Percentiles rank a stretch among this genome's conserved stretches.
These are phyloP conservation scores for Glyphotaelius pellucidus DNA, from an alignment of 2,888 invertebrate genomes.

Conservation along the genomic window DNA sequence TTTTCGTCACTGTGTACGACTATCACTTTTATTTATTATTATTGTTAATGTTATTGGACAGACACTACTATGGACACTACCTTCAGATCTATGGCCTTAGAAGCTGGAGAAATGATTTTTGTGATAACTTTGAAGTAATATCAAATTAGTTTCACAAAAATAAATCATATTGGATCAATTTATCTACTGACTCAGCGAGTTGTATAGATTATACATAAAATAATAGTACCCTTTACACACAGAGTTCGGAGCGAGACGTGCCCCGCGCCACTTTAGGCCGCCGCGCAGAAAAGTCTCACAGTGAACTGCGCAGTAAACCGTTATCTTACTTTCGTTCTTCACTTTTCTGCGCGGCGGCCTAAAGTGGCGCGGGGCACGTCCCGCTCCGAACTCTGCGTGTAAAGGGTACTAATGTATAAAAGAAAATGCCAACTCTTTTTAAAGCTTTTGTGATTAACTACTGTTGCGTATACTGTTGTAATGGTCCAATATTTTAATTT, in stretches of 20 bases:
- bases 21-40: neutral
- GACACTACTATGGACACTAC: neutral
- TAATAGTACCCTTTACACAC: no score
- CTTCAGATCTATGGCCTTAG: neutral
- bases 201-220: neutral
- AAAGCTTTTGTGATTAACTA: neutral
- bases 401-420: no score
- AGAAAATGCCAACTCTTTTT: neutral
- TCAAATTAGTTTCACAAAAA: neutral
- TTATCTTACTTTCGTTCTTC: no score
- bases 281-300: no score
- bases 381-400: no score
- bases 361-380: no score
- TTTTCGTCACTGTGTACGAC: neutral
- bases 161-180: neutral
- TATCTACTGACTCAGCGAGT: neutral
- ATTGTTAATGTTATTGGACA: neutral
- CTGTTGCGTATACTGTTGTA: neutral
- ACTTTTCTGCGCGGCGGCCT: no score
- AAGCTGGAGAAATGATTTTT: neutral
- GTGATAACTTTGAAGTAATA: neutral
- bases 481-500: neutral
- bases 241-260: no score
- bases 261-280: no score
- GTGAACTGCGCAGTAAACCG: no score